phyloP scores from a whole-genome alignment of 2,888 invertebrate species.

The Heliconius erato region DNA sequence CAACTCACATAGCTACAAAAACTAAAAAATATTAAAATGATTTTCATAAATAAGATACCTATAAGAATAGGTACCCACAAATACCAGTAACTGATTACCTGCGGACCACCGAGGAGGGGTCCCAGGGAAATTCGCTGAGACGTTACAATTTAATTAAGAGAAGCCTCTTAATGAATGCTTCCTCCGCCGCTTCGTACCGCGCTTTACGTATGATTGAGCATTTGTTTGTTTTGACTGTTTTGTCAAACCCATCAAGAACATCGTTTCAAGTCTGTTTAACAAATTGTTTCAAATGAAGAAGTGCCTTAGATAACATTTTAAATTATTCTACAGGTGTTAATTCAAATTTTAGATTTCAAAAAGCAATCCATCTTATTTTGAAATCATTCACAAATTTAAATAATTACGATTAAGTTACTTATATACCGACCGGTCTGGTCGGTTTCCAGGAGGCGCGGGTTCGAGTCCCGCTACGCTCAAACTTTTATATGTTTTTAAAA shows the following conservation, averaged over 20 bases:
- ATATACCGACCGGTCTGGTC: too few relatives aligned
- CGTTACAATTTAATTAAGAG: slow-evolving; percentile 83
- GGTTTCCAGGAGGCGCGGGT: too few relatives aligned
- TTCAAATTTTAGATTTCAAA: background rate
- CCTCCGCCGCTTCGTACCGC: slow-evolving; percentile 57
- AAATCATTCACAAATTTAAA: background rate
- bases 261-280: slow-evolving; percentile 41
- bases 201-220: slow-evolving; percentile 66
- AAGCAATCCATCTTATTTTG: background rate
- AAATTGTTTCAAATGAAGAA: slow-evolving; percentile 12
- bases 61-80: slow-evolving; percentile 57
- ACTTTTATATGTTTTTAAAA: too few relatives aligned
- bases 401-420: background rate
- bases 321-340: slow-evolving; percentile 8
- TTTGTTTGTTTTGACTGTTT: slow-evolving; percentile 58
- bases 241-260: slow-evolving; percentile 37
- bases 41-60: slow-evolving; percentile 62
- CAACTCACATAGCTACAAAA: slow-evolving; percentile 37
- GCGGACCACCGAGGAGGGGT: slow-evolving; percentile 72
- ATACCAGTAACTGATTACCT: slow-evolving; percentile 60
- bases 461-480: too few relatives aligned
- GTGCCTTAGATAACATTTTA: slow-evolving; percentile 1
- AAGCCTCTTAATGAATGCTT: slow-evolving; percentile 71
- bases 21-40: slow-evolving; percentile 65
- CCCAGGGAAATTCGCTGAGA: slow-evolving; percentile 77